phyloP scores from a whole-genome alignment of 1,140 invertebrate species.

The Calosoma granatense region DNA sequence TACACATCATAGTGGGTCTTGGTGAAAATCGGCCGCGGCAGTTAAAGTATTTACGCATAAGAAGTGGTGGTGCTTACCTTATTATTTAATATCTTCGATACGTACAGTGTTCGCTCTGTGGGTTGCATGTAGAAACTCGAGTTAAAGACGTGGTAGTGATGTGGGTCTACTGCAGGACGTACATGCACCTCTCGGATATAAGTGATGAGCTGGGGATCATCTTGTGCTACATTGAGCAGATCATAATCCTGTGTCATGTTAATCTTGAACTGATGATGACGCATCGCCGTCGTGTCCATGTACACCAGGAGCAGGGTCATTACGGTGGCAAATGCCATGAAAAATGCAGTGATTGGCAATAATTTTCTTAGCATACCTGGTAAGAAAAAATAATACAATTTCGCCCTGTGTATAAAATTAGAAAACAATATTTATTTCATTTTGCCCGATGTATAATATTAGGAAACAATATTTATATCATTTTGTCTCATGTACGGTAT shows the following conservation, averaged over 20 bases:
- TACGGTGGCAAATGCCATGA: constrained; percentile 53
- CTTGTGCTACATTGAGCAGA: constrained; percentile 55
- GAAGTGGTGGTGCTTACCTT: too few relatives aligned
- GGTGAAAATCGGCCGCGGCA: too few relatives aligned
- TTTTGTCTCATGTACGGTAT: not conserved
- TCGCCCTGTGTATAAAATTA: not conserved
- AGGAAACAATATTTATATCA: not conserved
- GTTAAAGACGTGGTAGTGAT: constrained; percentile 26
- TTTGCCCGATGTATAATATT: not conserved
- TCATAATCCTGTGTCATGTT: constrained; percentile 69
- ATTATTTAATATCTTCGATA: constrained; percentile 33
- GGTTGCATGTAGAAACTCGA: constrained; percentile 21
- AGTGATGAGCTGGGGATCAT: constrained; percentile 56
- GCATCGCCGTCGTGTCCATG: constrained; percentile 56
- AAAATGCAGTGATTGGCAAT: constrained; percentile 48
- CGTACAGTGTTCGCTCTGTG: constrained; percentile 27
- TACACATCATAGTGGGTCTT: too few relatives aligned
- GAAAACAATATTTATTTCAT: not conserved
- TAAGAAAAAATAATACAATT: not conserved
- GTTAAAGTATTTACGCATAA: too few relatives aligned
- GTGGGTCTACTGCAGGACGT: constrained; percentile 33
- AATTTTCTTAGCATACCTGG: constrained; percentile 34
- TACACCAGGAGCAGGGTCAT: constrained; percentile 53
- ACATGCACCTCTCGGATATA: constrained; percentile 58
- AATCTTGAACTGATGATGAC: constrained; percentile 52